A percentile compares a stretch with the other conserved stretches of the same genome.
These are phyloP conservation scores for Sarcophaga rosellei DNA, from an alignment of 2,888 invertebrate species.

Conservation along the genomic window DNA sequence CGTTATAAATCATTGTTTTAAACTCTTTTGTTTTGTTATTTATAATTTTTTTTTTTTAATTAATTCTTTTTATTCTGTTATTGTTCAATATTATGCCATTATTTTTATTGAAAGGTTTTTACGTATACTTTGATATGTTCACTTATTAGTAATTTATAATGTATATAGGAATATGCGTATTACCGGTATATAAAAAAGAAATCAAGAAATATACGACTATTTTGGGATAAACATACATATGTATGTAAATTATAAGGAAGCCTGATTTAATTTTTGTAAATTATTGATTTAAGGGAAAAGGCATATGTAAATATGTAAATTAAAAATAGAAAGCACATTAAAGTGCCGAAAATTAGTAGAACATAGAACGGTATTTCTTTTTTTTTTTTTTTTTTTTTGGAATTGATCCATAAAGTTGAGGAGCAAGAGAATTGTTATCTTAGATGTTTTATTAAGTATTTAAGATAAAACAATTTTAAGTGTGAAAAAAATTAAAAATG, in stretches of 20 bases:
- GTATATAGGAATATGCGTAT: neutral
- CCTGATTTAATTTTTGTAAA: too few relatives aligned
- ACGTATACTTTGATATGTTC: conserved; percentile 46
- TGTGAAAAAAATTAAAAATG: neutral
- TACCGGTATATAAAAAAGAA: neutral
- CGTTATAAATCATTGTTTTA: conserved; percentile 12
- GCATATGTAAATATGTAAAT: too few relatives aligned
- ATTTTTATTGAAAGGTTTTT: conserved; percentile 27
- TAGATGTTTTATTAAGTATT: neutral
- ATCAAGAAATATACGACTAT: too few relatives aligned
- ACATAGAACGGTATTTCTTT: too few relatives aligned
- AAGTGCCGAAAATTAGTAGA: too few relatives aligned
- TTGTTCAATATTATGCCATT: conserved; percentile 20
- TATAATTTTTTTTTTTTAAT: neutral
- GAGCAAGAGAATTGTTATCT: neutral
- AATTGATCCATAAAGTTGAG: neutral
- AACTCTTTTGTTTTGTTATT: conserved; percentile 2
- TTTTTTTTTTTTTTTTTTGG: too few relatives aligned
- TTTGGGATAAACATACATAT: too few relatives aligned
- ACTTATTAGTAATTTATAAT: conserved; percentile 21
- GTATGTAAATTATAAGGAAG: too few relatives aligned
- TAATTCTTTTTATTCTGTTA: conserved; percentile 3
- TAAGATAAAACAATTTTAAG: neutral
- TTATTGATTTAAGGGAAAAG: too few relatives aligned
- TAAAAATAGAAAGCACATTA: too few relatives aligned